Evolutionary conservation across 2,888 invertebrate genomes (phyloP).

Genomic region (Auanema freiburgensis): DNA sequence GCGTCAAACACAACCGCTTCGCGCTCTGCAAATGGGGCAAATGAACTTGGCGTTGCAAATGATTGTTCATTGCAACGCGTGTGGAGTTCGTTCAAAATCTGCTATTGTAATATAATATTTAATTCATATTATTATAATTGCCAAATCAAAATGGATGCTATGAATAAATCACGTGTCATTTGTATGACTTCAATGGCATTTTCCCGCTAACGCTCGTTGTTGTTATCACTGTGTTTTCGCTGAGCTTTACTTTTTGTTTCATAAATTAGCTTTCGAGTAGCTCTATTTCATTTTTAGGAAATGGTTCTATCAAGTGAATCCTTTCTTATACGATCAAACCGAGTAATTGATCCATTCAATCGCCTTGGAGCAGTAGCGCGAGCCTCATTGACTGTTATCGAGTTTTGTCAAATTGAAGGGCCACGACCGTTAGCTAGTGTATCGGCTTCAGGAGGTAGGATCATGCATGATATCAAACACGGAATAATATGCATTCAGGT

Average conservation of each 20-base stretch:
- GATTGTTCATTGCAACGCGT: too few relatives aligned
- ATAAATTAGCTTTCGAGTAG: background rate
- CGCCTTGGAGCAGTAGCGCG: conserved; percentile 33
- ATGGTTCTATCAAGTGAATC: conserved; percentile 13
- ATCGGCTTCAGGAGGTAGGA: conserved; percentile 14
- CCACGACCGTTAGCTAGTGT: conserved; percentile 45
- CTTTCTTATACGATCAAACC: conserved; percentile 15
- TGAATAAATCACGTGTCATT: too few relatives aligned
- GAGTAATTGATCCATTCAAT: conserved; percentile 41
- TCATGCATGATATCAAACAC: background rate
- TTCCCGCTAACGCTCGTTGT: too few relatives aligned
- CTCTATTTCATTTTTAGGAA: background rate
- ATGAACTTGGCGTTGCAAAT: too few relatives aligned
- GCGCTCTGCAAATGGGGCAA: too few relatives aligned
- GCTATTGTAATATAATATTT: too few relatives aligned
- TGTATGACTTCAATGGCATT: too few relatives aligned
- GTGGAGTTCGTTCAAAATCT: too few relatives aligned
- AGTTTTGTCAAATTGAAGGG: conserved; percentile 60
- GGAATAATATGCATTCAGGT: background rate
- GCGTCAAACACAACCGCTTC: too few relatives aligned
- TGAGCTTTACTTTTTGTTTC: background rate
- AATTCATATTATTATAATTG: too few relatives aligned
- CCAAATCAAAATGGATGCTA: too few relatives aligned
- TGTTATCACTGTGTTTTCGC: background rate
- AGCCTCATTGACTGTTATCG: conserved; percentile 50